A percentile compares a stretch with the other conserved stretches of the same genome.
These are phyloP conservation scores for Drosophila neotestacea DNA, from an alignment of 2,888 invertebrate genomes.

Conservation along the genomic window DNA sequence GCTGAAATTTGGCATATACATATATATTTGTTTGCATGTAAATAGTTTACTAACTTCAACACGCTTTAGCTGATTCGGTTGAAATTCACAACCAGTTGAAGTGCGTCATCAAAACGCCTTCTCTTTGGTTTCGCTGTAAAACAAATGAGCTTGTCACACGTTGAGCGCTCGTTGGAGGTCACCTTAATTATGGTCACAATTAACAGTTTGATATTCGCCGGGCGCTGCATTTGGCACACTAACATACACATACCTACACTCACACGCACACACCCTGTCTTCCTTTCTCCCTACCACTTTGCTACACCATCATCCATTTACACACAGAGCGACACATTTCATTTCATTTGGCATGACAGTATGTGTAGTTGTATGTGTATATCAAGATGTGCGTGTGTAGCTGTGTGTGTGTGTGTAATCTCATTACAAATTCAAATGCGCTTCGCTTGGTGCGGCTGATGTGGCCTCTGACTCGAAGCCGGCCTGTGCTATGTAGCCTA, in stretches of 20 bases:
- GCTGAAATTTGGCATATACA: not conserved
- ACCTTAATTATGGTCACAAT: conserved; percentile 78
- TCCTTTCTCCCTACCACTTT: not conserved
- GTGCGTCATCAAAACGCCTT: not conserved
- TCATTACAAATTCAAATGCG: conserved; percentile 80
- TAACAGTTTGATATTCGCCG: conserved; percentile 66
- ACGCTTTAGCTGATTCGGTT: not conserved
- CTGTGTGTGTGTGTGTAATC: conserved; percentile 59
- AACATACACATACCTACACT: conserved; percentile 4
- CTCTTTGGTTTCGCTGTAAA: conserved; percentile 1
- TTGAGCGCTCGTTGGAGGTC: conserved; percentile 56
- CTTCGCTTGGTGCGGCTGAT: conserved; percentile 42
- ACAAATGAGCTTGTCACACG: conserved; percentile 42
- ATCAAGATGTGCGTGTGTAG: conserved; percentile 4
- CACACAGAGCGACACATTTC: conserved; percentile 54
- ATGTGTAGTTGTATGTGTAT: conserved; percentile 2
- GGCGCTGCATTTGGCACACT: conserved; percentile 52
- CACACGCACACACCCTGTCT: not conserved
- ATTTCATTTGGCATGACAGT: conserved; percentile 57
- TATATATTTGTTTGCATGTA: too few species aligned
- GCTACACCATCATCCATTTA: not conserved
- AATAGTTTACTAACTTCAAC: not conserved
- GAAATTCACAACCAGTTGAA: not conserved
- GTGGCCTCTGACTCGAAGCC: conserved; percentile 34
- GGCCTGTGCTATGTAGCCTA: not conserved